A percentile compares a stretch with the other conserved stretches of the same genome.
These are phyloP conservation scores for Sus scrofa DNA, from an alignment of 2,113 vertebrate species.

Conservation along the genomic window T2T-Sscrofa CM000813.6:9275501-9276000, in stretches of 20 bases:
- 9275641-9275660: conserved; percentile 47
- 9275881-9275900: conserved; percentile 67
- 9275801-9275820: not conserved
- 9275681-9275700: conserved; percentile 37
- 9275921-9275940: not conserved
- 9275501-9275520: not conserved
- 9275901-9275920: not conserved
- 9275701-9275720: not conserved
- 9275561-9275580: not conserved
- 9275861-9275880: not conserved
- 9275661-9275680: conserved; percentile 57
- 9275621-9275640: not conserved
- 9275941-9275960: not conserved
- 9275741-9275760: not conserved
- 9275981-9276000: not conserved
- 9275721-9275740: not conserved
- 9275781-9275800: not conserved
- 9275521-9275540: not conserved
- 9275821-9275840: not conserved
- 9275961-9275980: not conserved
- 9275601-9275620: not conserved
- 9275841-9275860: not conserved
- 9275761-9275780: not conserved
- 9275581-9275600: not conserved
- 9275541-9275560: not conserved